Percentiles rank a stretch among this genome's conserved stretches.
Evolutionary conservation across 2,113 vertebrate genomes (phyloP).

Genomic region (Pao palembangensis): DNA sequence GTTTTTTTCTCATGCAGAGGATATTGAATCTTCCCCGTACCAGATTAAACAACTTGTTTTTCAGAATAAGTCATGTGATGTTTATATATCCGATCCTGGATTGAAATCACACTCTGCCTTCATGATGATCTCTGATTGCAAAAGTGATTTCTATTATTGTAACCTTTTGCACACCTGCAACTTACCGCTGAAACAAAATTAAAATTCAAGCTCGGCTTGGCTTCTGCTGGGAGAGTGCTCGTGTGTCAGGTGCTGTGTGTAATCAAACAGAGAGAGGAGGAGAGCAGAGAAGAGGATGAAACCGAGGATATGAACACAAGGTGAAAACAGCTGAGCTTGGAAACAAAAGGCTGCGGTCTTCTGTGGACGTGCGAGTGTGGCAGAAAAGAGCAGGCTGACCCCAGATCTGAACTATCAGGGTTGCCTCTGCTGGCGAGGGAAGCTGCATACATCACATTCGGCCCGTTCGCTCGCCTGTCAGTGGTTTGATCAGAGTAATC

Average conservation of each 20-base stretch:
- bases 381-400: constrained; percentile 20
- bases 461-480: constrained; percentile 47
- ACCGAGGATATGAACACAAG: constrained; percentile 21
- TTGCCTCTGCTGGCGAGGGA: constrained; percentile 32
- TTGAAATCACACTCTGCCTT: too few species aligned
- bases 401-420: constrained; percentile 42
- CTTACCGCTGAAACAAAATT: constrained; percentile 21
- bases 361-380: constrained; percentile 9
- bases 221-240: constrained; percentile 4
- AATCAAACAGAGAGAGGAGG: constrained; percentile 8
- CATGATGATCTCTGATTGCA: neutral
- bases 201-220: constrained; percentile 9
- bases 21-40: neutral
- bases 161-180: constrained; percentile 58
- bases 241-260: neutral
- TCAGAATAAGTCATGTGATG: neutral
- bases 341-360: constrained; percentile 26
- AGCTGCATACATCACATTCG: constrained; percentile 53
- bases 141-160: constrained; percentile 8
- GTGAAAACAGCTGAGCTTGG: constrained; percentile 20
- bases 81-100: too few species aligned
- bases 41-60: neutral
- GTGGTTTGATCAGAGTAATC: constrained; percentile 47
- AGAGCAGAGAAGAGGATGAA: constrained; percentile 12
- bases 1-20: constrained; percentile 13